These are phyloP conservation scores for Antigone vipio DNA, from an alignment of 2,113 vertebrate species.

Conservation along the genomic window DNA sequence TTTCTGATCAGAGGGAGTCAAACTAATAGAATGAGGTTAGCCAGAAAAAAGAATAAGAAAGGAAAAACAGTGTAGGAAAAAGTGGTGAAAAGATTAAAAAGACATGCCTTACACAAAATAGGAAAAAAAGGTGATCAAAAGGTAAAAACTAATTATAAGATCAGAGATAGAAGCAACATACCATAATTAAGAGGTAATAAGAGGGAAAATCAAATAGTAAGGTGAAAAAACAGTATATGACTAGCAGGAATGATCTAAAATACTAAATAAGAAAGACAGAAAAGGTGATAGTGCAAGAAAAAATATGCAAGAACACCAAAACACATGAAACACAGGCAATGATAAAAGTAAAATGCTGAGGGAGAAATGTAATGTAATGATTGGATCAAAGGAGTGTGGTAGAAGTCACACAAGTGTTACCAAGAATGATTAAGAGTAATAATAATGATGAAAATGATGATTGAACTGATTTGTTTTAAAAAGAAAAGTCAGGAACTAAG, in stretches of 20 bases:
- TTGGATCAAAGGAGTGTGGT: not conserved
- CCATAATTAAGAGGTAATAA: not conserved
- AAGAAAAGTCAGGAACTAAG: slow-evolving; percentile 1
- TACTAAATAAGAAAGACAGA: not conserved
- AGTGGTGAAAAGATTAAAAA: not conserved
- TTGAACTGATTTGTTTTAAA: not conserved
- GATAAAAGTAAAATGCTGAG: slow-evolving; percentile 19
- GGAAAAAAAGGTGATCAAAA: slow-evolving; percentile 21
- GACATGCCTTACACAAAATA: not conserved
- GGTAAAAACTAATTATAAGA: not conserved
- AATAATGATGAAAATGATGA: not conserved
- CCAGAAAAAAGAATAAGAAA: not conserved
- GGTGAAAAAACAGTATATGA: not conserved
- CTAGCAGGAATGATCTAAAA: not conserved
- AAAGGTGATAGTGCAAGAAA: not conserved
- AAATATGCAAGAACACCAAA: not conserved
- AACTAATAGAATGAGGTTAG: not conserved
- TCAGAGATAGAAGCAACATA: not conserved
- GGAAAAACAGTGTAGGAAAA: not conserved
- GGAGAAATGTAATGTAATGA: not conserved
- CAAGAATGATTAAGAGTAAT: not conserved
- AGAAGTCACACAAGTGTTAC: not conserved
- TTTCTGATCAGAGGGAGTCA: not conserved
- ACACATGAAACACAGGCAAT: not conserved
- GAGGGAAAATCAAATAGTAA: not conserved